Conservation (phyloP, 2,888 invertebrate genomes). For the Choristoneura rosaceana region DNA sequence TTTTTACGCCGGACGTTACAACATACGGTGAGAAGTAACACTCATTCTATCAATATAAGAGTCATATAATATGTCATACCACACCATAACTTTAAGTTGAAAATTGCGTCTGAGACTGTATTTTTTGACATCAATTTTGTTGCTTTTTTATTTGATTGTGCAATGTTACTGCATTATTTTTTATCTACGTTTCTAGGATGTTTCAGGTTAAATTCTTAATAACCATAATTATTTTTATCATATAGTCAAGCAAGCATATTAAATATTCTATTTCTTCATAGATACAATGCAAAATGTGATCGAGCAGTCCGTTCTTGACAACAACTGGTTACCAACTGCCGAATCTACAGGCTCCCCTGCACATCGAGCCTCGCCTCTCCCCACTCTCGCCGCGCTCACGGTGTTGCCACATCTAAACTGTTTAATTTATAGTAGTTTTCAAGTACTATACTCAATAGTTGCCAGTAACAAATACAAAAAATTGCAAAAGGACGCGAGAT, state of each 20-base stretch:
- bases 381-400: constrained; percentile 59
- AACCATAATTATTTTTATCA: too few species aligned
- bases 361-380: constrained; percentile 61
- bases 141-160: too few species aligned
- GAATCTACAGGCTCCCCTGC: constrained; percentile 69
- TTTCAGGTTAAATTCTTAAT: too few species aligned
- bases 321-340: constrained; percentile 81
- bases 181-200: too few species aligned
- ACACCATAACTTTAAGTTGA: too few species aligned
- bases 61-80: too few species aligned
- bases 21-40: constrained; percentile 74
- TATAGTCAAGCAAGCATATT: neutral
- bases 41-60: neutral
- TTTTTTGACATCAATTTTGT: too few species aligned
- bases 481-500: constrained; percentile 62
- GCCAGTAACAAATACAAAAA: constrained; percentile 48
- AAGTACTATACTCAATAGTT: constrained; percentile 50
- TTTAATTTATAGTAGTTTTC: constrained; percentile 52
- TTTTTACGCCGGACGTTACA: constrained; percentile 78
- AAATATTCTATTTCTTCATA: constrained; percentile 46
- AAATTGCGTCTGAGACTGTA: too few species aligned
- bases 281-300: constrained; percentile 83
- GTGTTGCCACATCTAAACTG: constrained; percentile 62
- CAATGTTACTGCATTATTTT: too few species aligned
- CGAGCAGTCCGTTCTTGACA: constrained; percentile 82